Percentiles rank a stretch among this genome's conserved stretches.
Evolutionary conservation across 2,888 invertebrate species (phyloP).

Genomic region (Linnaemya vulpina): DNA sequence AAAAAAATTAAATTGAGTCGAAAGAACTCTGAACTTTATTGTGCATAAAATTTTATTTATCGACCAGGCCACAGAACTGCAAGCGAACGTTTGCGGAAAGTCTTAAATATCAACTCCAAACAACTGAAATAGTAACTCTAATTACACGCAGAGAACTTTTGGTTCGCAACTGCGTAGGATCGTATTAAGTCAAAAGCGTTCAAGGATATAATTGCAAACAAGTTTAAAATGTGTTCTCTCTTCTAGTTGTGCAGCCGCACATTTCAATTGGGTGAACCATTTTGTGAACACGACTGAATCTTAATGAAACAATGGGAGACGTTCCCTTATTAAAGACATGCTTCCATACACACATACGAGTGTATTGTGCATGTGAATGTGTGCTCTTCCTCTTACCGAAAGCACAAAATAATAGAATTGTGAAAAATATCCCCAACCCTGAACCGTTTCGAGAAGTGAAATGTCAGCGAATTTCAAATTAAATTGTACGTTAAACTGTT

Average conservation of each 20-base stretch:
- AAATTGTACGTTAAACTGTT: conserved; percentile 79
- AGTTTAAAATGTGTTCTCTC: too few species aligned
- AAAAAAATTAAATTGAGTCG: background rate
- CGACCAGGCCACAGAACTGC: background rate
- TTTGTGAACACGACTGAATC: too few species aligned
- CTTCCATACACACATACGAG: too few species aligned
- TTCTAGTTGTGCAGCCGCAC: too few species aligned
- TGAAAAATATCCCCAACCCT: background rate
- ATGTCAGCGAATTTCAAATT: conserved; percentile 81
- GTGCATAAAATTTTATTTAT: conserved; percentile 39
- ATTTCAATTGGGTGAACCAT: too few species aligned
- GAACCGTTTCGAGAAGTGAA: conserved; percentile 77
- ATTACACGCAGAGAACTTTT: too few species aligned
- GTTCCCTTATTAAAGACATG: background rate
- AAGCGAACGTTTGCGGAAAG: background rate
- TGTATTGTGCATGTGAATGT: background rate
- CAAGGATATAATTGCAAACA: too few species aligned
- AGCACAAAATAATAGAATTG: conserved; percentile 1
- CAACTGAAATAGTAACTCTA: background rate
- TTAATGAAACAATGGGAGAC: too few species aligned
- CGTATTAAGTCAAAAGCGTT: too few species aligned
- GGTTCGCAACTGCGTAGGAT: too few species aligned
- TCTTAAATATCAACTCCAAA: too few species aligned
- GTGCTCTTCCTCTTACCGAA: background rate
- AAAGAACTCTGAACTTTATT: conserved; percentile 47